phyloP scores from a whole-genome alignment of 2,888 invertebrate genomes.

The Boloria euphrosyne region DNA sequence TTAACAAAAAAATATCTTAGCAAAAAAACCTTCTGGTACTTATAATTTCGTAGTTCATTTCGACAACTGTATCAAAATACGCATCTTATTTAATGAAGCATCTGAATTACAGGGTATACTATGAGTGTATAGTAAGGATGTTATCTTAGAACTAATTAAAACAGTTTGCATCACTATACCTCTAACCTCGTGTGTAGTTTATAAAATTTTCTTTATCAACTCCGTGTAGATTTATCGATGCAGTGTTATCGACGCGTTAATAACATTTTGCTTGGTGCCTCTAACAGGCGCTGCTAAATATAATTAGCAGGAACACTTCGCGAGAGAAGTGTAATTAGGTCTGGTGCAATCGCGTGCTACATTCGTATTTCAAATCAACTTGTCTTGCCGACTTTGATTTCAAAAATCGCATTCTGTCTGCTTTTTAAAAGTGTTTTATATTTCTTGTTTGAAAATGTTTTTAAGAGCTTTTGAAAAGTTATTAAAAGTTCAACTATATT shows the following conservation, averaged over 20 bases:
- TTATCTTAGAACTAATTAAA: no score
- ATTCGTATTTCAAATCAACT: constrained; percentile 2
- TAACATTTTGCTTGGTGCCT: constrained; percentile 38
- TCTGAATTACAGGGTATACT: no score
- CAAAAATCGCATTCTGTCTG: background rate
- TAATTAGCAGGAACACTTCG: constrained; percentile 37
- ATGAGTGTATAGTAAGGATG: no score
- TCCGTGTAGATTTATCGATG: constrained; percentile 8
- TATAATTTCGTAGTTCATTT: no score
- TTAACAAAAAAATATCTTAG: no score
- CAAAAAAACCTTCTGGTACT: no score
- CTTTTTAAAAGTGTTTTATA: background rate
- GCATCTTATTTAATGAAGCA: no score
- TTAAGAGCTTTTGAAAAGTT: background rate
- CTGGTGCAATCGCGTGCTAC: constrained; percentile 20
- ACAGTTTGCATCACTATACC: no score
- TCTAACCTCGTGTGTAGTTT: no score
- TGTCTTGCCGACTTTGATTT: constrained; percentile 2
- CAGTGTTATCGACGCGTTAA: constrained; percentile 33
- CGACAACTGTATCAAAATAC: no score
- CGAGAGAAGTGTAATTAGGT: constrained; percentile 25
- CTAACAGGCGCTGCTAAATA: constrained; percentile 39
- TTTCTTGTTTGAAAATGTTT: background rate
- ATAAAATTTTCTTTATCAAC: background rate
- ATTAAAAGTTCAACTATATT: no score